Evolutionary conservation across 2,113 vertebrate species (phyloP), one percentile per base, ranked within the genome.

Genomic region (Fukomys damarensis): DNA sequence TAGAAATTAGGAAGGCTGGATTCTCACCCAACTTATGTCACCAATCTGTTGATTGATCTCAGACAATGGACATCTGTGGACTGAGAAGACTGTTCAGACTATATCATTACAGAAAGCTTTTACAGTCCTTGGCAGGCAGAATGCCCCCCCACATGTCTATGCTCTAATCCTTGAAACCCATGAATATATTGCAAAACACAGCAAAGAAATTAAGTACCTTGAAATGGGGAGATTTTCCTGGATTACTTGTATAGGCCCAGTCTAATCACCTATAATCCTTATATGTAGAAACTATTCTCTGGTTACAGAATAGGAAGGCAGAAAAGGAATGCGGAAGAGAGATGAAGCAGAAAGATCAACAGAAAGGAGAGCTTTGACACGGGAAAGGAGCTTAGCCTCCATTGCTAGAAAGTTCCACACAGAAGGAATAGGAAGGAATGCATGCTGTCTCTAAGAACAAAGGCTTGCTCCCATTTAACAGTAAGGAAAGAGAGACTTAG

Each of bases 11-110:
- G 32, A 97, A 90, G 59, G 4, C 10, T 87, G 59, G 24, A 74
- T 43, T 80, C 35, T 90, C 32, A 92, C 35, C n/a, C 16, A 92
- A 20, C 10, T 86, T 93, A 46, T 95, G 76, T 38, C 89, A 87
- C 56, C 43, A 88, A 22, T 24, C 24, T 61, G 10, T 14, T 70
- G 20, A 83, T 17, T 59, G 80, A 68, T 4, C 9, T 93, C 54
- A 70, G 87, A 54, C 19, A 84, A 96, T 5, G 14, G 10, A 28
- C 24, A 54, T 19, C 38, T 92, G 59, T 76, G 52, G 28, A 93
- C 81, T 46, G n/a, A 94, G 30, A 7, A 77, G 16, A 2, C n/a
- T 59, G 49, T 1, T 61, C 46, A 86, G 22, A 46, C 22, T 85
- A 88, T 24, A 28, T 74, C 46, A 89, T 86, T 80, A 30, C 14